Evolutionary conservation across 2,888 invertebrate genomes (phyloP), one percentile per base, ranked within the genome.

Genomic region (Villa cingulata): DNA sequence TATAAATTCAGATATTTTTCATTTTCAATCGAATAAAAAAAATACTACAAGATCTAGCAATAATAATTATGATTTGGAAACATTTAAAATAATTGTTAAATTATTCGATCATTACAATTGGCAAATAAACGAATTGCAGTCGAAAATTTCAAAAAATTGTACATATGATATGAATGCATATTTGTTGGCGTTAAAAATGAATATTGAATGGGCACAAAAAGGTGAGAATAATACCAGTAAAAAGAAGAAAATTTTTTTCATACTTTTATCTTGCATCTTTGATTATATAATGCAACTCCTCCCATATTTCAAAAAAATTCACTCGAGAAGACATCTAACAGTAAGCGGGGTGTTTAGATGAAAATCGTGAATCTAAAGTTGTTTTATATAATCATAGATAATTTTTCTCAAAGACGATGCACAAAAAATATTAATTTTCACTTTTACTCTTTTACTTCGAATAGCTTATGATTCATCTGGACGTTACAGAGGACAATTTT

Each of bases 381-480:
- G n/a, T n/a, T n/a, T n/a, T n/a, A n/a, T n/a, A n/a, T n/a, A n/a
- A n/a, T n/a, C n/a, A n/a, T n/a, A n/a, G n/a, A n/a, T n/a, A n/a
- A n/a, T n/a, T n/a, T n/a, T n/a, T n/a, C n/a, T n/a, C n/a, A n/a
- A n/a, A n/a, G n/a, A n/a, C n/a, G n/a, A n/a, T n/a, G n/a, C n/a
- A n/a, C n/a, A n/a, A n/a, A n/a, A n/a, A n/a, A n/a, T n/a, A n/a
- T n/a, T n/a, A n/a, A n/a, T n/a, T n/a, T n/a, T n/a, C n/a, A n/a
- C n/a, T n/a, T n/a, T 23, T 23, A 32, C n/a, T 43, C 19, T 42
- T 37, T 41, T 32, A 27, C 38, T 45, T 45, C 34, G 41, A 45
- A 1, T 48, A 87, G 86, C 85, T 66, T 81, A 76, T 59, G 87
- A 87, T 62, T 80, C 86, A 1, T 86, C 86, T 9, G 86, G 86